Conservation (phyloP, 53 echinoderm and acorn worm genomes). For the Echinarachnius parma region DNA sequence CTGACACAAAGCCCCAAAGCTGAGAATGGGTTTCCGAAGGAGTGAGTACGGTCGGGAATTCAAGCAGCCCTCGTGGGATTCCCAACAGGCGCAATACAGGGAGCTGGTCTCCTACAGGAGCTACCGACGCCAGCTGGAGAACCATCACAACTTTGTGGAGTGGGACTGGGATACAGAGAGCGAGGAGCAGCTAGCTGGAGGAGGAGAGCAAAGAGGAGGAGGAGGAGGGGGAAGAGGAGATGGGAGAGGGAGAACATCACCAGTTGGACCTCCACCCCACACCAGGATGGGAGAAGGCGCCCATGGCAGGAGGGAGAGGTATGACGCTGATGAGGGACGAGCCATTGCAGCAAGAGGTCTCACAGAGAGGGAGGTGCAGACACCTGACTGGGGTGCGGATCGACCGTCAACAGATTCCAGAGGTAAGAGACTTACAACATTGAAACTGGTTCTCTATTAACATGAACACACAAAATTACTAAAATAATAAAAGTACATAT, state of each 20-base stretch:
- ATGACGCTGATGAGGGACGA: constrained; percentile 13
- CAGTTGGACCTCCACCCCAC: not conserved
- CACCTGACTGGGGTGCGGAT: constrained; percentile 52
- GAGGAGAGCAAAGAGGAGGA: not conserved
- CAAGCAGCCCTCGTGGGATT: constrained; percentile 57
- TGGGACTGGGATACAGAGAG: constrained; percentile 93
- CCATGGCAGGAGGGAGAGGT: too few species aligned
- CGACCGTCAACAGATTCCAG: not conserved
- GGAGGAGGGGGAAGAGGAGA: not conserved
- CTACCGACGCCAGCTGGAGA: constrained; percentile 63
- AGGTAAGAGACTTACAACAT: too few species aligned
- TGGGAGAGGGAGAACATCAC: too few species aligned
- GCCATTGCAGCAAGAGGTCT: constrained; percentile 14
- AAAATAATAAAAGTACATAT: too few species aligned
- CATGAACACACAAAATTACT: too few species aligned
- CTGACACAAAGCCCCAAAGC: not conserved
- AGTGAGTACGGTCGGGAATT: constrained; percentile 64
- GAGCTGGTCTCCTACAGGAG: constrained; percentile 21
- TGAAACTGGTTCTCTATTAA: too few species aligned
- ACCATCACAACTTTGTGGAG: constrained; percentile 72
- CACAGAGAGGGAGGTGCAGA: constrained; percentile 48
- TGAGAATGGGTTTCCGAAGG: constrained; percentile 65
- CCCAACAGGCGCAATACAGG: constrained; percentile 15
- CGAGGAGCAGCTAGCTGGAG: constrained; percentile 27
- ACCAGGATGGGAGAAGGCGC: too few species aligned